phyloP scores from a whole-genome alignment of 2,113 vertebrate genomes.

The Megaptera novaeangliae region DNA sequence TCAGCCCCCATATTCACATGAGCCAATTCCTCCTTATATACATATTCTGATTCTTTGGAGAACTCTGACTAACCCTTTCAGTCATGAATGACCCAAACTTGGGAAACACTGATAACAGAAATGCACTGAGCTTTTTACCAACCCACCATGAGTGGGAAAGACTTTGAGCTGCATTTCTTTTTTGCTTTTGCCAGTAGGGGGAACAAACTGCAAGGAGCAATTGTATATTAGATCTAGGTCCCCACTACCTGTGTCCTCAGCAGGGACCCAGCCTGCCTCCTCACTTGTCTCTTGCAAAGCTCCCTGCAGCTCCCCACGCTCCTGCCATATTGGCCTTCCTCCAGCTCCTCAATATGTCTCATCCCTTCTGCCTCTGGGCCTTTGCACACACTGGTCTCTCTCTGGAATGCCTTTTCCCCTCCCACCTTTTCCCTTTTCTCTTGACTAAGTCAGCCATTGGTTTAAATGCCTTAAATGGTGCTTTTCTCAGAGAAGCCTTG shows the following conservation, averaged over 20 bases:
- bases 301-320: not conserved
- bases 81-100: not conserved
- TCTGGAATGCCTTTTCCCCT: not conserved
- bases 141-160: no score
- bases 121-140: not conserved
- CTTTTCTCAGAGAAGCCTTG: not conserved
- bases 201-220: not conserved
- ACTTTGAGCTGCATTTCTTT: not conserved
- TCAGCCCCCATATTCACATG: not conserved
- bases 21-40: not conserved
- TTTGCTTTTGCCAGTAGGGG: not conserved
- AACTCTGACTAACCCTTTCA: not conserved
- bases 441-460: not conserved
- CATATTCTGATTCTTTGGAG: not conserved
- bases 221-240: not conserved
- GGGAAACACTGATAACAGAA: not conserved
- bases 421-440: not conserved
- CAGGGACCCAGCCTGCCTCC: not conserved
- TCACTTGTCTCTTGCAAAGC: not conserved
- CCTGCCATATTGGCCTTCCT: not conserved
- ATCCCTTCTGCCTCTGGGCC: not conserved
- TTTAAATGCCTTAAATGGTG: not conserved
- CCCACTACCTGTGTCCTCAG: rapidly evolving
- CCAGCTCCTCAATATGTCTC: not conserved
- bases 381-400: not conserved